Evolutionary conservation across 2,797 vertebrate species (phyloP).

Genomic region (Trachurus trachurus): DNA sequence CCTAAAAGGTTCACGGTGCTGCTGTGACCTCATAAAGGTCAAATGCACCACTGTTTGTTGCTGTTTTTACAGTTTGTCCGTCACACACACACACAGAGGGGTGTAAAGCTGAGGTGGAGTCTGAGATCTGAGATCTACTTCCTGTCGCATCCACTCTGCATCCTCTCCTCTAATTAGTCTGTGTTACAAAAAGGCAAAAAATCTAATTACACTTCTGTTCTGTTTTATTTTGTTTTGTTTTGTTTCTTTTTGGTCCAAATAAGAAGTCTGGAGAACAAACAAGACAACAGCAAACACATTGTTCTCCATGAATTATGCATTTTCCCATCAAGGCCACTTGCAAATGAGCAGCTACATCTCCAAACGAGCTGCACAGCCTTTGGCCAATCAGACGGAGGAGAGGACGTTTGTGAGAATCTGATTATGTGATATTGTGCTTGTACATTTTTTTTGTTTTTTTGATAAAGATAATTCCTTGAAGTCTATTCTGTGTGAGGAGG

Average conservation of each 20-base stretch:
- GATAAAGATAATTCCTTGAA: no score
- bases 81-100: constrained; percentile 1
- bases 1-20: constrained; percentile 17
- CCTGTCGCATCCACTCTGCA: not conserved
- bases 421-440: no score
- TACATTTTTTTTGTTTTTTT: no score
- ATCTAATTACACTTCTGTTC: not conserved
- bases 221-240: not conserved
- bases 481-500: no score
- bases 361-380: constrained; percentile 34
- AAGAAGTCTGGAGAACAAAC: constrained; percentile 3
- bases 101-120: not conserved
- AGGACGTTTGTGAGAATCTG: not conserved
- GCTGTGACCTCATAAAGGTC: constrained; percentile 52
- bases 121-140: not conserved
- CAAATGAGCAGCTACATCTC: constrained; percentile 19
- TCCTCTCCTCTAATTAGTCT: not conserved
- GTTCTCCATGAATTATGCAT: constrained; percentile 38
- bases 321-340: constrained; percentile 17
- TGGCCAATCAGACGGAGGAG: constrained; percentile 5
- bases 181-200: not conserved
- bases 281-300: constrained; percentile 12
- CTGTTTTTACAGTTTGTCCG: no score
- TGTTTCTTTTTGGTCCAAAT: not conserved
- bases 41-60: constrained; percentile 2